Evolutionary conservation across 2,888 invertebrate species (phyloP).

Genomic region (Serripes groenlandicus): DNA sequence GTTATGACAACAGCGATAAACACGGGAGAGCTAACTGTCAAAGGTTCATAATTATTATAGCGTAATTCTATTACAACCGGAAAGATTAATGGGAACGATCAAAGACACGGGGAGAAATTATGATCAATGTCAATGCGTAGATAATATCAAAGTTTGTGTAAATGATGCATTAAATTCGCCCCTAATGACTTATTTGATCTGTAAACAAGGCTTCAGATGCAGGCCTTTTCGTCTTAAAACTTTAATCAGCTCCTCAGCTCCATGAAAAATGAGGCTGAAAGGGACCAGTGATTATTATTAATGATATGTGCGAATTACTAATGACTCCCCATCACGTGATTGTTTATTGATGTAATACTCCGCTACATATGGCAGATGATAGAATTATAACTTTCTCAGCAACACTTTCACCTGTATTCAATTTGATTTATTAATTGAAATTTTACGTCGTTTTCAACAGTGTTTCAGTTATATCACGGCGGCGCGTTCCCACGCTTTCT

Average conservation of each 20-base stretch:
- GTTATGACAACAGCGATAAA: too few relatives aligned
- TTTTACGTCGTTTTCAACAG: background rate
- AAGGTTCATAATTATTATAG: too few relatives aligned
- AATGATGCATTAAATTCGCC: conserved; percentile 17
- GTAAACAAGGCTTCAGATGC: background rate
- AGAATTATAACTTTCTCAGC: background rate
- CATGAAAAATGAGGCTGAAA: conserved; percentile 12
- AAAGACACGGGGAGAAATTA: background rate
- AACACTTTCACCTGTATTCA: background rate
- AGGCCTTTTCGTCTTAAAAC: conserved; percentile 1
- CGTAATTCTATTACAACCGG: background rate
- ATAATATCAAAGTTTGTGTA: background rate
- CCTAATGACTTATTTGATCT: conserved; percentile 8
- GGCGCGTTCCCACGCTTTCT: background rate
- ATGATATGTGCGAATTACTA: conserved; percentile 15
- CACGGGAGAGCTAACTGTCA: too few relatives aligned
- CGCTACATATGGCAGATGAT: conserved; percentile 19
- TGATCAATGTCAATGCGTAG: background rate
- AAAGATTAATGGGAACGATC: background rate
- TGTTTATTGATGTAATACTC: conserved; percentile 9
- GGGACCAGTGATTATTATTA: conserved; percentile 21
- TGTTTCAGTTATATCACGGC: background rate
- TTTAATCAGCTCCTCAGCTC: conserved; percentile 7
- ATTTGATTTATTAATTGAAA: background rate
- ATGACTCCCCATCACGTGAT: conserved; percentile 24